Evolutionary conservation across 2,888 invertebrate genomes (phyloP), one percentile per base, ranked within the genome.

Genomic region (Exephanes ischioxanthus): DNA sequence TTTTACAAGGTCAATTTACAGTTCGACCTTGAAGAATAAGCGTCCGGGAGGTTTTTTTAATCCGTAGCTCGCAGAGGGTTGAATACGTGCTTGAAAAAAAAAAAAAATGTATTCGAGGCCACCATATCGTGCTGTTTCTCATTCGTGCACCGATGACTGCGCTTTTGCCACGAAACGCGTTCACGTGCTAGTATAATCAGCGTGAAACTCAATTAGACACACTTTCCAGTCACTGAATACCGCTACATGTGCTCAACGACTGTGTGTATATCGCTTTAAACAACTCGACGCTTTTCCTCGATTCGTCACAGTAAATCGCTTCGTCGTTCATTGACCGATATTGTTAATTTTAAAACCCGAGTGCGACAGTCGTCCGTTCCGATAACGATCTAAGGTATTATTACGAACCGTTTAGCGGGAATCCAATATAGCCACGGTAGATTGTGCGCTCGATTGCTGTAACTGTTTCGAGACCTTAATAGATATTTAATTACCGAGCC

Each of bases 141-240:
- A 45, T 63, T 75, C 63, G 75, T 53, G 53, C 66, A 76, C 37
- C 51, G 41, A 19, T 37, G 66, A 48, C 66, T 58, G 41, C 72
- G 45, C 67, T 73, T 53, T 63, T 68, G 73, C 45, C 22, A 73
- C 78, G 51, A 48, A 58, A 67, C 53, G 33, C 66, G 22, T 72
- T 55, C 33, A 72, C 72, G 55, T 33, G 4, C 48, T 58, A 55
- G 45, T 55, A 78, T 79, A 75, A 75, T 79, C 70, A 75, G 68
- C 55, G 51, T 48, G 75, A 78, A 66, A 82, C 73, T 78, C 81
- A 85, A 85, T 85, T 85, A 81, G 81, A 61, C 51, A 85, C 55
- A 79, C 78, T 82, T 82, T 82, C 81, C 81, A 85, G 67, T 77
- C 68, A 19, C 37, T 70, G 33, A 71, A 68, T 53, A 70, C 76